Conservation (phyloP, 2,113 vertebrate species). For the Pitta sordida region DNA sequence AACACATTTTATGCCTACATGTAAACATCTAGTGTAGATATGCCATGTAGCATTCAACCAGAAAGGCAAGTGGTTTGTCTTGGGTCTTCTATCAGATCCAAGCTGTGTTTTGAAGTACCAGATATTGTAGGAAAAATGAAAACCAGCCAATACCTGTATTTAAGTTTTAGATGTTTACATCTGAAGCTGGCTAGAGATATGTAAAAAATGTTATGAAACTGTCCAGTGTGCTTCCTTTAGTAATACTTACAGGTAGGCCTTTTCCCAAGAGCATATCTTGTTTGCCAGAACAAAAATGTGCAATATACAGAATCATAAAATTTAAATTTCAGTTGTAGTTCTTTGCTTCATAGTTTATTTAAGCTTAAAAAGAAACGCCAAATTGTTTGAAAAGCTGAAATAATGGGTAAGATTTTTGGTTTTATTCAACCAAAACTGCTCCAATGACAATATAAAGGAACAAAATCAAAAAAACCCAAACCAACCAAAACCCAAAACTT, state of each 20-base stretch:
- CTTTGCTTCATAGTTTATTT: neutral
- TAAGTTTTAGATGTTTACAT: neutral
- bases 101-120: neutral
- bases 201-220: neutral
- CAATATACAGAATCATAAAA: neutral
- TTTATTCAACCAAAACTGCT: neutral
- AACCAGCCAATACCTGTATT: neutral
- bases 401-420: neutral
- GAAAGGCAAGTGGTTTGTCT: neutral
- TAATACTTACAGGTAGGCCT: neutral
- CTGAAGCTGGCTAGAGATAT: neutral
- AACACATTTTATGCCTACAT: neutral
- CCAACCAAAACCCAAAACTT: neutral
- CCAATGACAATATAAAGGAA: neutral
- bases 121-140: neutral
- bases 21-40: neutral
- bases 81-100: neutral
- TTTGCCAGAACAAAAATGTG: neutral
- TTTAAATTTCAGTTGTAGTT: neutral
- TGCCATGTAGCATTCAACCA: neutral
- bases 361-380: neutral
- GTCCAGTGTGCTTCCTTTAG: neutral
- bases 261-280: neutral
- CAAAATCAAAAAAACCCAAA: too few relatives aligned
- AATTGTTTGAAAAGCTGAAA: neutral